phyloP scores from a whole-genome alignment of 1,140 invertebrate species.

The Trachelipus rathkii region DNA sequence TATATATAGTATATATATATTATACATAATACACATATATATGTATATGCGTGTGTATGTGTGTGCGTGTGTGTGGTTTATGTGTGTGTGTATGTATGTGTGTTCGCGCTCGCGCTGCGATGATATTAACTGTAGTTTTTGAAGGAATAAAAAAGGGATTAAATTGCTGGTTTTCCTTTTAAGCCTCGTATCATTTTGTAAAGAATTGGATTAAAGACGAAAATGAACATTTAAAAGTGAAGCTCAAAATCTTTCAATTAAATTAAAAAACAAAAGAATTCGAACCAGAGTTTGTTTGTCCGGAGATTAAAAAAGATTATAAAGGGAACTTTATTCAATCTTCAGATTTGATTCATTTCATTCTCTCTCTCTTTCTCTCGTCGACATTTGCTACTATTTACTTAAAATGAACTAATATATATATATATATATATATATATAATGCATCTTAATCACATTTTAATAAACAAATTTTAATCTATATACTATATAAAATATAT shows the following conservation, averaged over 20 bases:
- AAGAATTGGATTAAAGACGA: not conserved
- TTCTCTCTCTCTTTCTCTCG: no score
- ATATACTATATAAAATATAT: no score
- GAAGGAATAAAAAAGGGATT: not conserved
- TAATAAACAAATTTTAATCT: no score
- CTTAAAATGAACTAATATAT: no score
- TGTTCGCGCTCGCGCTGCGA: not conserved
- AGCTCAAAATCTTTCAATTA: not conserved
- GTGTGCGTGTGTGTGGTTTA: no score
- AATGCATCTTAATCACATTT: no score
- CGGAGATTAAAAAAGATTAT: not conserved
- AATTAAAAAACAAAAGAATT: not conserved
- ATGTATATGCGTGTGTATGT: no score
- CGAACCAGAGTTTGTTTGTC: not conserved
- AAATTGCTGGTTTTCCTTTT: not conserved
- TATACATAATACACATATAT: not conserved
- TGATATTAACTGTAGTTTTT: not conserved
- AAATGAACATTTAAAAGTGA: not conserved
- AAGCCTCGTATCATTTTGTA: not conserved
- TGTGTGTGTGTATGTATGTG: no score
- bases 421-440: no score
- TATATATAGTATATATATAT: not conserved
- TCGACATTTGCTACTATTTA: no score
- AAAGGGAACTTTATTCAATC: not conserved
- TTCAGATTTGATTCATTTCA: not conserved